Base-by-base conservation (phyloP, 2,888 invertebrate species). In the Notodonta dromedarius region DNA sequence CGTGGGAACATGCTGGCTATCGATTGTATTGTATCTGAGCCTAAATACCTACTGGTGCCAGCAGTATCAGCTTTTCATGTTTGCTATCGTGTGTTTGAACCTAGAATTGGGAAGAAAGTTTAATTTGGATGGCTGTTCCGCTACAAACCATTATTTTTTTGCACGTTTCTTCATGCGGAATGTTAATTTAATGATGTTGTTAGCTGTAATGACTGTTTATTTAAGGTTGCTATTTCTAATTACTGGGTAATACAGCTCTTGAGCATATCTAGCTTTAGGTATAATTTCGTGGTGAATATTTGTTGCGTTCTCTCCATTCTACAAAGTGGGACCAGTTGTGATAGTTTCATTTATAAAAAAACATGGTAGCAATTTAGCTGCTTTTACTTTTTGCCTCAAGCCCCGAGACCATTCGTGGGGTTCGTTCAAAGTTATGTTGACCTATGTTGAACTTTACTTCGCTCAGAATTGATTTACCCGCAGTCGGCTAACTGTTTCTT, bases 1-100 rank as follows among this genome's bases (percentile, higher is more conserved):
- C 85, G 87, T 87, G 83, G 84, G 82, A 84, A 82, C 72, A 65
- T 67, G 66, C 78, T 79, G 79, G 78, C 80, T 81, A 81, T 84
- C 77, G 78, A 80, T 79, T 73, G 74, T 74, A 80, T 79, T 73
- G 74, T 74, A 76, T 79, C 70, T 63, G 65, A 67, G 58, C 67
- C 58, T 64, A 66, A 70, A 70, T 62, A 57, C 60, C 65, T 53
- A 64, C 62, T 63, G 48, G 55, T 58, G 46, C 58, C 55, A 61
- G 56, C 58, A 68, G 56, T 56, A 42, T 53, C 40, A 46, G 56
- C 59, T 71, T 66, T 64, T 53, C 59, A 72, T 69, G 61, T 71
- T 67, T 62, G 67, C 63, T 57, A 66, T 66, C 57, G 46, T 57
- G 59, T 51, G 32, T 61, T 57, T 68, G 68, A 61, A 63, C 57